A percentile compares a stretch with the other conserved stretches of the same genome.
These are phyloP conservation scores for Psylliodes chrysocephalus DNA, from an alignment of 2,888 invertebrate species.

Conservation along the genomic window DNA sequence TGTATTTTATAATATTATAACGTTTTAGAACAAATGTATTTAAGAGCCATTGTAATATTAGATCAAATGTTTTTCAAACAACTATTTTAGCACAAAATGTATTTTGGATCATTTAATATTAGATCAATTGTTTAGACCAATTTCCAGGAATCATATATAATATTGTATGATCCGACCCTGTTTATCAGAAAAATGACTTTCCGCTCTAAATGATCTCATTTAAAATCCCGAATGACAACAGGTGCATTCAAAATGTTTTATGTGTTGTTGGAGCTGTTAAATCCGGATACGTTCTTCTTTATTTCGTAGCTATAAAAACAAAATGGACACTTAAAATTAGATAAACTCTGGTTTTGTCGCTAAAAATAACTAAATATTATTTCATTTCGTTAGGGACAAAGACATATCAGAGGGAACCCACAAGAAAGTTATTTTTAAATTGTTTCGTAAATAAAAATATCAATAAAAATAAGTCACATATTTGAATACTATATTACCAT, in stretches of 20 bases:
- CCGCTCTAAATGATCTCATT: neutral
- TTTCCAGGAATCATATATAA: too few relatives aligned
- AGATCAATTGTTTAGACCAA: too few relatives aligned
- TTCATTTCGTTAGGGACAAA: neutral
- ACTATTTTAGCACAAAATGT: too few relatives aligned
- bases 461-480: too few relatives aligned
- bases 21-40: too few relatives aligned
- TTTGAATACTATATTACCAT: too few relatives aligned
- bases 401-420: neutral
- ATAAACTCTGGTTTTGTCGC: neutral
- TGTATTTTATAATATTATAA: too few relatives aligned
- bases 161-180: too few relatives aligned
- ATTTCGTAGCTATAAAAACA: neutral
- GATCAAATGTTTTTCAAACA: too few relatives aligned
- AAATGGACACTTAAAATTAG: slow-evolving; percentile 12
- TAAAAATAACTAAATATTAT: slow-evolving; percentile 17
- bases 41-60: too few relatives aligned
- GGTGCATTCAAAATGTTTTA: slow-evolving; percentile 6
- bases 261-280: neutral
- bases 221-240: neutral
- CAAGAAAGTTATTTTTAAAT: neutral
- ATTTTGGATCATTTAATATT: too few relatives aligned
- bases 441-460: too few relatives aligned
- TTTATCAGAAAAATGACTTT: neutral
- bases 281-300: slow-evolving; percentile 5